Evolutionary conservation across 2,888 invertebrate genomes (phyloP).

Genomic region (Gonocerus acuteangulatus): DNA sequence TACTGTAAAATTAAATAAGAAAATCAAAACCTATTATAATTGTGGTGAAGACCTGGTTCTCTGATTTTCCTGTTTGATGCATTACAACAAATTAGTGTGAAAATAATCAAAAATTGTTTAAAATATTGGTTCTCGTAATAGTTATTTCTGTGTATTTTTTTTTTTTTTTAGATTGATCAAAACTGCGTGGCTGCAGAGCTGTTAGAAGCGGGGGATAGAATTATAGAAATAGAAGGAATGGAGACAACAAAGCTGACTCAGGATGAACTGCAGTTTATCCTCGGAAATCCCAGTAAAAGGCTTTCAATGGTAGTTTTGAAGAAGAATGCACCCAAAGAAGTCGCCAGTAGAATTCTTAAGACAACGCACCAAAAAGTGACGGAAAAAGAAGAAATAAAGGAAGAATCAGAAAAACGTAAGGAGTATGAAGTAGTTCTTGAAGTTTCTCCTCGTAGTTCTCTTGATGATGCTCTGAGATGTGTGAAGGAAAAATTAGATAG

Average conservation of each 20-base stretch:
- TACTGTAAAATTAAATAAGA: no score
- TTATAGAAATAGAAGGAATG: constrained; percentile 38
- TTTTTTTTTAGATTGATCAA: constrained; percentile 35
- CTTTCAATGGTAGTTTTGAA: constrained; percentile 37
- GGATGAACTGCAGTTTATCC: constrained; percentile 33
- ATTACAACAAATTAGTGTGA: no score
- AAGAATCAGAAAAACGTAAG: not conserved
- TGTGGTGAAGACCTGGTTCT: no score
- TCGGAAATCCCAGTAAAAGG: constrained; percentile 34
- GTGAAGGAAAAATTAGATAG: not conserved
- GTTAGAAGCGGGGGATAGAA: constrained; percentile 37
- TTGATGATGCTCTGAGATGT: not conserved
- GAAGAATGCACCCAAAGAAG: constrained; percentile 3
- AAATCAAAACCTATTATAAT: no score
- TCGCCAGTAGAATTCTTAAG: not conserved
- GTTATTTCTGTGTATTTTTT: no score
- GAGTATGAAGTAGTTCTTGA: not conserved
- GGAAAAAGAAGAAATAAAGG: constrained; percentile 7
- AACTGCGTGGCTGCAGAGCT: constrained; percentile 37
- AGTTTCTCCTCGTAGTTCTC: not conserved
- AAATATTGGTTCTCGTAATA: no score
- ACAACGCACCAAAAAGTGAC: not conserved
- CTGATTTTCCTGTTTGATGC: no score
- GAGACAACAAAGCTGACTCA: constrained; percentile 36
- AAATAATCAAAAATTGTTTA: no score